Evolutionary conservation across 2,797 vertebrate species (phyloP), one percentile per base, ranked within the genome.

Genomic region (Myotis pilosus): DNA sequence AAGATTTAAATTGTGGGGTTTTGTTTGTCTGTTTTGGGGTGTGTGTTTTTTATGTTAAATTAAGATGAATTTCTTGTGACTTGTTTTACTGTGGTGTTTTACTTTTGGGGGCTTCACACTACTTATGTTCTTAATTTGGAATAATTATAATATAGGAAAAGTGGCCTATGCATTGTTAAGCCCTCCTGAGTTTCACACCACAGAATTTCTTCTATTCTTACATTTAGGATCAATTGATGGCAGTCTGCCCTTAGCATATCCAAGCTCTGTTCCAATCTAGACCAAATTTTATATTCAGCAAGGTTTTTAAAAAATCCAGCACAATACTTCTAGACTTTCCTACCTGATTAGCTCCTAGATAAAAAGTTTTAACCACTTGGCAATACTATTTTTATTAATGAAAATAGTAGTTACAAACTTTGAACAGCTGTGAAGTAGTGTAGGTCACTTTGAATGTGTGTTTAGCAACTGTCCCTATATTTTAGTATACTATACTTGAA

Each of bases 51-150:
- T 64, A 76, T 83, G 44, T 83, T 92, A 87, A 79, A 62, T 90
- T 94, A 76, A 93, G 60, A 57, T 51, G 9, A 93, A n/a, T 91
- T 96, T 87, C 20, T 85, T 60, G 1, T 87, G 28, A 83, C 80
- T 82, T 97, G 49, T 20, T 95, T 91, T 95, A 62, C 72, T 62
- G 88, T 51, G n/a, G 8, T 92, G 12, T 81, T 95, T 93, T 96
- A 92, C 62, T 83, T 0, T 89, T 86, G 85, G 33, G 44, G 25
- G 47, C 49, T 93, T 93, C 25, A 72, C 71, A 47, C 22, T 83
- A 53, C 5, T 84, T 92, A 38, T 10, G 7, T 66, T 84, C 41
- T 86, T 86, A 88, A 84, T 90, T 96, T 97, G 82, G 47, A 75
- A 44, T 78, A 84, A 28, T 76, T 41, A 66, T 49, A 62, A 36